These are phyloP conservation scores for Myiothlypis coronata DNA, from an alignment of 2,797 vertebrate genomes.

Conservation along the genomic window DNA sequence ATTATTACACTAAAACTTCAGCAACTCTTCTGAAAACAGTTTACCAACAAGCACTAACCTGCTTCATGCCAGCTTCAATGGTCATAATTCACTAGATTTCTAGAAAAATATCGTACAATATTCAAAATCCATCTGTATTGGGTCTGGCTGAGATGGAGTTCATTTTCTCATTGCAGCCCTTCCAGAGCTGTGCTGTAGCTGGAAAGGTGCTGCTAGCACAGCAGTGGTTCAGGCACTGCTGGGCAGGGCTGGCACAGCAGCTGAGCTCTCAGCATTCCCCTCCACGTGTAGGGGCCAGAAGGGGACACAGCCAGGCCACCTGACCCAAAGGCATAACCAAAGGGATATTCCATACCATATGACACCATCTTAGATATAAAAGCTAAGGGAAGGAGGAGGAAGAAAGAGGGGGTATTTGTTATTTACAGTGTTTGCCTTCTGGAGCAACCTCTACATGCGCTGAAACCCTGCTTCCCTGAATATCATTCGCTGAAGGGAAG, in stretches of 20 bases:
- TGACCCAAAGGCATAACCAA: neutral
- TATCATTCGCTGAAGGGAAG: rapidly evolving
- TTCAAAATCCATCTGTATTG: neutral
- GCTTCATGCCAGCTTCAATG: neutral
- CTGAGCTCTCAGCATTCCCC: rapidly evolving
- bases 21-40: neutral
- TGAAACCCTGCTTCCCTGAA: neutral
- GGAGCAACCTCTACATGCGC: rapidly evolving
- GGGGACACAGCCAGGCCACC: neutral
- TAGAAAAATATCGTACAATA: neutral
- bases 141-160: neutral
- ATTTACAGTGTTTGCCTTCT: neutral
- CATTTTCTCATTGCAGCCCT: rapidly evolving
- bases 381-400: neutral
- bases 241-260: neutral
- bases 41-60: neutral
- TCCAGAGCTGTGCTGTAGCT: neutral
- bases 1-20: neutral
- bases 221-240: neutral
- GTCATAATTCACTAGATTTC: neutral
- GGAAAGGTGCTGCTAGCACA: neutral
- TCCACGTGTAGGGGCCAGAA: neutral
- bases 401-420: too few species aligned
- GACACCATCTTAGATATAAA: neutral
- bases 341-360: neutral